phyloP scores from a whole-genome alignment of 2,113 vertebrate species.

The Speoplatyrhinus poulsoni region DNA sequence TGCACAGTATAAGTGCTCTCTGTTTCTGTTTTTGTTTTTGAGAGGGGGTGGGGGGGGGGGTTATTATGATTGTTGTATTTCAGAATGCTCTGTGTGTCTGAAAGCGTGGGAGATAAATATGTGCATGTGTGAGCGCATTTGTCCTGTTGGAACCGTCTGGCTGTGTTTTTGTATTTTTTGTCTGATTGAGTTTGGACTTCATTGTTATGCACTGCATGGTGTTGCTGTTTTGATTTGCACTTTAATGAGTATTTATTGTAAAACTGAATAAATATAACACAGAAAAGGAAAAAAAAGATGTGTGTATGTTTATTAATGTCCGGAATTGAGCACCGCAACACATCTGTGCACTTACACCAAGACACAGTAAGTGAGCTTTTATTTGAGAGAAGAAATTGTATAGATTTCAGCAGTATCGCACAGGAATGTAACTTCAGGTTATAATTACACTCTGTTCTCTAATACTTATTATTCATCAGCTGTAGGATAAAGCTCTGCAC shows the following conservation, averaged over 20 bases:
- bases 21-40: slow-evolving; percentile 18
- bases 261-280: slow-evolving; percentile 62
- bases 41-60: slow-evolving; percentile 6
- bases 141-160: slow-evolving; percentile 15
- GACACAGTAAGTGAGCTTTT: slow-evolving; percentile 1
- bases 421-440: slow-evolving; percentile 23
- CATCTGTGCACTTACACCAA: background rate
- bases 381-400: slow-evolving; percentile 5
- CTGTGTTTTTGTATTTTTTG: slow-evolving; percentile 1
- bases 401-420: slow-evolving; percentile 19
- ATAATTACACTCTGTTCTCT: slow-evolving; percentile 18
- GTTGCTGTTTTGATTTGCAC: slow-evolving; percentile 79
- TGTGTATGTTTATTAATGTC: slow-evolving; percentile 1
- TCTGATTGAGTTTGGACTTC: slow-evolving; percentile 51
- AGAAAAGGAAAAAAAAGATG: slow-evolving; percentile 21
- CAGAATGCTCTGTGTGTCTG: slow-evolving; percentile 13
- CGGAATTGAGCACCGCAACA: background rate
- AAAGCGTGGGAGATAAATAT: background rate
- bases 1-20: slow-evolving; percentile 28
- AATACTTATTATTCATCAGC: slow-evolving; percentile 32
- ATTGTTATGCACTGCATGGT: slow-evolving; percentile 78
- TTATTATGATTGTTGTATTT: slow-evolving; percentile 17
- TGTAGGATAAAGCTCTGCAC: slow-evolving; percentile 1
- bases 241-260: slow-evolving; percentile 80
- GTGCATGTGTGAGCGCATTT: slow-evolving; percentile 10